phyloP scores from a whole-genome alignment of 2,888 invertebrate species.

The Pollenia griseotomentosa region DNA sequence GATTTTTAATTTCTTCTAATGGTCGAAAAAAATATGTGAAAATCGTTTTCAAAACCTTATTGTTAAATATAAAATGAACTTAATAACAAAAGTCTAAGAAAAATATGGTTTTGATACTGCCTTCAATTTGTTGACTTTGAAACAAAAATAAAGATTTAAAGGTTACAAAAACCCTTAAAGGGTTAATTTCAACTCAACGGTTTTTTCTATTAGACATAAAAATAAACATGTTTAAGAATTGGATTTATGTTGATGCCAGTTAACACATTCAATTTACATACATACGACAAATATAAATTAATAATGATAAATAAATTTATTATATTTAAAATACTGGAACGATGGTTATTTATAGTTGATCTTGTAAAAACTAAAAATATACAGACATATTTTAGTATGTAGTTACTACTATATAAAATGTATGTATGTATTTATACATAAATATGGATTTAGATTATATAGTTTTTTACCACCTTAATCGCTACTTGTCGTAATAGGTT shows the following conservation, averaged over 20 bases:
- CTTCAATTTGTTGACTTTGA: no score
- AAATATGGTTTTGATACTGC: no score
- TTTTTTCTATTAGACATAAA: background rate
- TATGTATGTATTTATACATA: conserved; percentile 65
- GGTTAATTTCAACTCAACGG: no score
- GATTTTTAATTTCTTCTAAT: no score
- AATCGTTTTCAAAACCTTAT: no score
- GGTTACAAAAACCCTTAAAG: no score
- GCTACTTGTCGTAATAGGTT: conserved; percentile 86
- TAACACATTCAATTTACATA: background rate
- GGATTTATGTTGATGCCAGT: no score
- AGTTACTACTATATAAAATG: conserved; percentile 9
- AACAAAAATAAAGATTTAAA: no score
- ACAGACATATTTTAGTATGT: conserved; percentile 4
- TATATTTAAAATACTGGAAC: conserved; percentile 39
- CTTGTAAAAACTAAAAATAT: conserved; percentile 4
- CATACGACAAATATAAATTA: conserved; percentile 25
- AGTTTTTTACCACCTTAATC: conserved; percentile 75
- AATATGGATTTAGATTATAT: conserved; percentile 44
- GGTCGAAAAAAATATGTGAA: no score
- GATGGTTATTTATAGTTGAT: conserved; percentile 19
- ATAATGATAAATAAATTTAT: no score
- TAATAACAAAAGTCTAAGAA: no score
- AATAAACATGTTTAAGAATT: background rate
- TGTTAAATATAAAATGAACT: no score